Evolutionary conservation across 2,797 vertebrate genomes (phyloP).

Genomic region (Pipistrellus kuhlii): DNA sequence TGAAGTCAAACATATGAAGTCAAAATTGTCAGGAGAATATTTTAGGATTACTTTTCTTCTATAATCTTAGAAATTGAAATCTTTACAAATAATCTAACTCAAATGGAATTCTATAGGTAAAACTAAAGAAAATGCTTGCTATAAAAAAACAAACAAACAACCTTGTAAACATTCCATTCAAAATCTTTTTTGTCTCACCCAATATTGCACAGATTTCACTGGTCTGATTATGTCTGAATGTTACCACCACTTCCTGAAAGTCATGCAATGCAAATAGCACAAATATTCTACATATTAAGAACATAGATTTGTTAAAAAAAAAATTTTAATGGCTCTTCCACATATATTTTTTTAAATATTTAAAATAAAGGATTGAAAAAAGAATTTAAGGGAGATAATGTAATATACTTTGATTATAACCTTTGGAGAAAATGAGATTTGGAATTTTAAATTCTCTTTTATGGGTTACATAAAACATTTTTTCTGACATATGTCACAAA

Average conservation of each 20-base stretch:
- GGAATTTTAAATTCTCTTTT: neutral
- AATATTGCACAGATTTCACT: neutral
- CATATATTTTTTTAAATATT: neutral
- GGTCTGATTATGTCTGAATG: neutral
- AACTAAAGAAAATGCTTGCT: neutral
- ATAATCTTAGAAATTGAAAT: neutral
- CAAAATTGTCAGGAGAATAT: neutral
- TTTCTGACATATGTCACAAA: conserved; percentile 56
- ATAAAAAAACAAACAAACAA: neutral
- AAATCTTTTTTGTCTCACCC: neutral
- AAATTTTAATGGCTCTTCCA: neutral
- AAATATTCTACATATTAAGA: neutral
- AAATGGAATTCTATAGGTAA: neutral
- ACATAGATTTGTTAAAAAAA: neutral
- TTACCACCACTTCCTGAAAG: conserved; percentile 10
- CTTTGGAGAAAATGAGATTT: neutral
- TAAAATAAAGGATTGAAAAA: neutral
- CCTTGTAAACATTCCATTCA: neutral
- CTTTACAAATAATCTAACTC: neutral
- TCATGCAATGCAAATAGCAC: neutral
- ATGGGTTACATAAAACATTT: neutral
- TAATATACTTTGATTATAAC: neutral
- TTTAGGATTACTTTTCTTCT: neutral
- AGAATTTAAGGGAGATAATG: neutral
- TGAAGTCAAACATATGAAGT: neutral